Evolutionary conservation across 2,113 vertebrate species (phyloP), one percentile per base, ranked within the genome.

Genomic region (Heptranchias perlo): DNA sequence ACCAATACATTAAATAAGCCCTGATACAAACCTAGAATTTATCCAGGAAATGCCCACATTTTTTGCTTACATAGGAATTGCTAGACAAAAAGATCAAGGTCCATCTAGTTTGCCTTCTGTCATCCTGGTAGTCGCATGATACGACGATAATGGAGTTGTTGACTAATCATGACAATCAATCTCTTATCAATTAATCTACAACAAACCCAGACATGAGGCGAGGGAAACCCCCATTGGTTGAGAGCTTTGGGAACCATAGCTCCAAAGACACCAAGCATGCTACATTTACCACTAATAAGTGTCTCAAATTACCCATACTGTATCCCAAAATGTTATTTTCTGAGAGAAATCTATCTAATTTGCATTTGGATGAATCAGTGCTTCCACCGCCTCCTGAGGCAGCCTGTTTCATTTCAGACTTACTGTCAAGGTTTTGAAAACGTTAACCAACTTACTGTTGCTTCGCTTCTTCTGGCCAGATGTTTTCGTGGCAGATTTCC

Each of bases 401-500:
- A 76, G 8, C 3, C 5, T 89, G 35, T 62, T 62, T 47, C 1
- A 62, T 62, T 62, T 16, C 16, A 23, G 6, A 82, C 35, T 4
- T 92, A 13, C 87, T 92, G 54, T 92, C 28, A 21, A 21, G 0
- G 6, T 6, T 49, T 61, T 93, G 31, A 62, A 91, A 21, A 82
- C 1, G 39, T 21, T 82, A 82, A 82, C 78, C 21, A 21, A 91
- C 28, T 58, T 61, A 4, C 35, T 44, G 35, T 93, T 25, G 58
- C 18, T 39, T 39, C 58, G 39, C 18, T 11, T 62, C 94, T 47
- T 92, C 0, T 94, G 96, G 58, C 1, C 58, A 99, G 99, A 99
- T 99, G 96, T 99, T 99, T 0, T 99, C 99, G 0, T 99, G 99
- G 99, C 99, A 99, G 97, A 98, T 99, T 97, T 99, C 99, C 0